Base-by-base conservation (phyloP, 2,888 invertebrate genomes). In the Caenorhabditis sp. region DNA sequence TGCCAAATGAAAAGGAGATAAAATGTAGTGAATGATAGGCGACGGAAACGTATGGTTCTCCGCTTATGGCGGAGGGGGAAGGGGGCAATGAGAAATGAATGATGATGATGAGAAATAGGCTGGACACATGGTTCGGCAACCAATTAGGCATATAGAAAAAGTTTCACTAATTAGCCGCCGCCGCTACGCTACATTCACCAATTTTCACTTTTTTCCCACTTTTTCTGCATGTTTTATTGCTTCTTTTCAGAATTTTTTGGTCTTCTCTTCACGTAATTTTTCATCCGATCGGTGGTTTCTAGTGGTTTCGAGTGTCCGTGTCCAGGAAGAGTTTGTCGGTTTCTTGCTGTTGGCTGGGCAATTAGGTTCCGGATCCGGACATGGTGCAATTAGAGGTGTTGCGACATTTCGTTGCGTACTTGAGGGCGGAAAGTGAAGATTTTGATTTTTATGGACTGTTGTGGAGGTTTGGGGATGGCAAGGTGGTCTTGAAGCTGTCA, bases 131-230 rank as follows among this genome's bases (percentile, higher is more conserved):
- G n/a, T n/a, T n/a, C n/a, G 44, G 40, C 44, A 37, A 58, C 50
- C 72, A 74, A 74, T 74, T 74, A 74, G 62, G 58, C 64, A 24
- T 24, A 15, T 6, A 32, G 9, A 40, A 13, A 47, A 18, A 32
- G 37, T 74, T 74, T 74, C 72, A 74, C 72, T 74, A 74, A 74
- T 65, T 74, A 64, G 44, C 35, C 44, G 28, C 35, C 9, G 11
- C 40, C 40, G 2, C 51, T 51, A 24, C 26, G 24, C 51, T 26
- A 22, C 26, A 22, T 26, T 13, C 24, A 26, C 51, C 55, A n/a
- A 53, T 9, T 53, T 32, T 28, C 55, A 28, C 32, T n/a, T 32
- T 56, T 20, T 20, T 20, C 9, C 47, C 47, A n/a, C 18, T 18
- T 18, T 47, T 47, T 47, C 13, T 40, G 5, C 3, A 13, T 15